Conservation (phyloP, 2,797 vertebrate genomes). For the Muscicapa comitata region DNA sequence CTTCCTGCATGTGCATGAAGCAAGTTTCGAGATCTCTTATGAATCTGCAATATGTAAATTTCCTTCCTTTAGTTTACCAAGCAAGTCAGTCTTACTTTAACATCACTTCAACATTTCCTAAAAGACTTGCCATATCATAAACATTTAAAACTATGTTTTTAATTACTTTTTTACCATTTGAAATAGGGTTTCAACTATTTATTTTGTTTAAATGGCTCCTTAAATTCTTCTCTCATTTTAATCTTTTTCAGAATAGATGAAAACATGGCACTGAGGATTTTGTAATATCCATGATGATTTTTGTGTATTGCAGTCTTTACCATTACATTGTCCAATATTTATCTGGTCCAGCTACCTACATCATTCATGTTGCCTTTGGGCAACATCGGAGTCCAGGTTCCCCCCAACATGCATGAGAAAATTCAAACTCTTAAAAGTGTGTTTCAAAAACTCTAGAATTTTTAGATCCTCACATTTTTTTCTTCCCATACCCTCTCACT, state of each 20-base stretch:
- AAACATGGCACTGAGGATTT: not conserved
- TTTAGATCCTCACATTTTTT: not conserved
- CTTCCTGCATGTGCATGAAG: not conserved
- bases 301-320: not conserved
- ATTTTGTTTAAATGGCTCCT: not conserved
- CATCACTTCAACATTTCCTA: not conserved
- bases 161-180: not conserved
- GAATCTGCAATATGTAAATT: not conserved
- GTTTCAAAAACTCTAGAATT: not conserved
- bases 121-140: not conserved
- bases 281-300: not conserved
- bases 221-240: not conserved
- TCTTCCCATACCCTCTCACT: rapidly evolving
- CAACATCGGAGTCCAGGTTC: not conserved
- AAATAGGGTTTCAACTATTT: not conserved
- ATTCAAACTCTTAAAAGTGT: not conserved
- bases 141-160: not conserved
- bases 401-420: not conserved
- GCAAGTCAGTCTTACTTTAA: not conserved
- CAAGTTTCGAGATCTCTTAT: not conserved
- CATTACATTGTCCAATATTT: not conserved
- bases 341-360: not conserved
- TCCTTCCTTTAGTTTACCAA: not conserved
- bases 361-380: not conserved
- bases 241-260: not conserved